A percentile compares a stretch with the other conserved stretches of the same genome.
Evolutionary conservation across 2,888 invertebrate species (phyloP).

Genomic region (Rhyacophila evoluta): DNA sequence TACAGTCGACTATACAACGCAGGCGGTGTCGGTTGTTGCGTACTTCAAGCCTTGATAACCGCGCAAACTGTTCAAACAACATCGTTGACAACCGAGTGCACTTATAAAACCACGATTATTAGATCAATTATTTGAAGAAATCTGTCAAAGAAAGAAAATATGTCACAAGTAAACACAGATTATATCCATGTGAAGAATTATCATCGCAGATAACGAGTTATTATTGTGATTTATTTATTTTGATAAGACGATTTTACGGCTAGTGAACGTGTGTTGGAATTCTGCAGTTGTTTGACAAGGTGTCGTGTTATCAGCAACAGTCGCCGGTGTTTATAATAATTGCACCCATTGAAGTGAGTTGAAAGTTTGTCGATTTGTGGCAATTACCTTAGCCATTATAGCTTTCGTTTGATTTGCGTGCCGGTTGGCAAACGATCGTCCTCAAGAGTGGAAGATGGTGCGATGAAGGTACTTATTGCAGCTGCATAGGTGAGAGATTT

Average conservation of each 20-base stretch:
- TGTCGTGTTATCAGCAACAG: not conserved
- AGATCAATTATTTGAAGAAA: slow-evolving; percentile 1
- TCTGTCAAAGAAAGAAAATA: not conserved
- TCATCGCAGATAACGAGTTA: not conserved
- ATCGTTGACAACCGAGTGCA: not conserved
- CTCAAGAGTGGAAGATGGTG: not conserved
- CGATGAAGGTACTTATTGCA: not conserved
- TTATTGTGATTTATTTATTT: not conserved
- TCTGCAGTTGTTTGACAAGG: slow-evolving; percentile 7
- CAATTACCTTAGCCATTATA: not conserved
- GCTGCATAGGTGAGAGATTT: not conserved
- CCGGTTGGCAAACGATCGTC: not conserved
- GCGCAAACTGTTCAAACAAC: slow-evolving; percentile 16
- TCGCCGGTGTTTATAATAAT: not conserved
- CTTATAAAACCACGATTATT: not conserved
- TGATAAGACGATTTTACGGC: not conserved
- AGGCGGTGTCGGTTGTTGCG: not conserved
- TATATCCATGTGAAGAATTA: not conserved
- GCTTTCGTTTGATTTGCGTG: slow-evolving; percentile 22
- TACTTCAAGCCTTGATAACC: not conserved
- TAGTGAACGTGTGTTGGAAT: not conserved
- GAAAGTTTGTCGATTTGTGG: not conserved
- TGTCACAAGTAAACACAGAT: not conserved
- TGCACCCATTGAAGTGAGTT: not conserved
- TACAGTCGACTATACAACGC: not conserved